Evolutionary conservation across 2,797 vertebrate species (phyloP), one percentile per base, ranked within the genome.

Genomic region (Pampus argenteus): DNA sequence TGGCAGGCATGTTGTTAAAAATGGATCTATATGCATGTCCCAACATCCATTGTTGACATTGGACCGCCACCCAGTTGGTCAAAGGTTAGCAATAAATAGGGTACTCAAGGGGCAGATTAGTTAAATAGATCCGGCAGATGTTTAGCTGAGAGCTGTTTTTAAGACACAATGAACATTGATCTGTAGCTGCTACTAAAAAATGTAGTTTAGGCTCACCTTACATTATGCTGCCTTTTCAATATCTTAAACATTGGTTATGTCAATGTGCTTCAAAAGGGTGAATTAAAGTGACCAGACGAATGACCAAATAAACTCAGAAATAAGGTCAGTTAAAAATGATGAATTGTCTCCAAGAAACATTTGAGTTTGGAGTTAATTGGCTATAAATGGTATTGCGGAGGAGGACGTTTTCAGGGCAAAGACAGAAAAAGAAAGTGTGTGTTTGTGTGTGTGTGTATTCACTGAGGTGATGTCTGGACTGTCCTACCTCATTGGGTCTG

Each of bases 1-100:
- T 55, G 1, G 26, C 65, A 86, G 76, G 74, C 26, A 77, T 79
- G 79, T 77, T 66, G 77, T 78, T 86, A 89, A 89, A 89, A 90
- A 91, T 88, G 81, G 67, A 84, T 55, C 29, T 29, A 61, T 38
- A 63, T 17, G 38, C 56, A 75, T 42, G 62, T 79, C 70, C 54
- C 17, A 0, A 55, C 48, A 68, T 74, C 67, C 57, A 74, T 74
- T 76, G 73, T 78, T 86, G 55, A 85, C 49, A 79, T 11, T 15
- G 51, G 61, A 71, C 44, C 56, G 52, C 80, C 50, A 58, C 76
- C 72, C 11, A 65, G 13, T 70, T 23, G 69, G 55, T 67, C 40
- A 82, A 52, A 80, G 57, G 74, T 81, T 57, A 87, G 82, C 73
- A 69, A 87, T 86, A 75, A 76, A 36, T 18, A 54, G 31, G 8